These are phyloP conservation scores for Ophioninae sp. DNA, from an alignment of 2,888 invertebrate species.

Conservation along the genomic window DNA sequence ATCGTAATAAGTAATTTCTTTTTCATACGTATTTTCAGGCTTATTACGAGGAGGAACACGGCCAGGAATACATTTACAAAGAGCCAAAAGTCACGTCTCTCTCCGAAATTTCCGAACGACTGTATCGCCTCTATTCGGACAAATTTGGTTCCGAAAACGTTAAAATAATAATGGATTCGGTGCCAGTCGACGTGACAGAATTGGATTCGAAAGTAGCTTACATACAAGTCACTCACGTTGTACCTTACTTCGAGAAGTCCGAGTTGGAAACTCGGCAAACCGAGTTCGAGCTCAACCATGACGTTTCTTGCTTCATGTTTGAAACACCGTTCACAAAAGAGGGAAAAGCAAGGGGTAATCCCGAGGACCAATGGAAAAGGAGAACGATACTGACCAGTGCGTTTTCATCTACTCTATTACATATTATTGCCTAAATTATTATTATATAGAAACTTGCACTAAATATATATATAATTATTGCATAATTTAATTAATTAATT, in stretches of 20 bases:
- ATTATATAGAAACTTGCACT: slow-evolving; percentile 18
- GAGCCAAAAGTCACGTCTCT: slow-evolving; percentile 97
- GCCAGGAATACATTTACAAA: slow-evolving; percentile 96
- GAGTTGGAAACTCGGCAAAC: slow-evolving; percentile 88
- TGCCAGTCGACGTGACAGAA: slow-evolving; percentile 89
- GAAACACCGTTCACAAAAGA: slow-evolving; percentile 96
- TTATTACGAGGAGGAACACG: slow-evolving; percentile 92
- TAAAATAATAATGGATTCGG: slow-evolving; percentile 96
- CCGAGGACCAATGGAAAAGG: slow-evolving; percentile 95
- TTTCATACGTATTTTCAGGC: slow-evolving; percentile 78
- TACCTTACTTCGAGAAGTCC: slow-evolving; percentile 90
- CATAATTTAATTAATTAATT: too few relatives aligned
- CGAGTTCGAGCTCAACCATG: slow-evolving; percentile 95
- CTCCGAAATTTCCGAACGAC: slow-evolving; percentile 95
- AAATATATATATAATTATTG: not conserved
- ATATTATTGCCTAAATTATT: not conserved
- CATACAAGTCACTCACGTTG: slow-evolving; percentile 98
- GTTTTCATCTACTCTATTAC: not conserved
- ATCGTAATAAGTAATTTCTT: too few relatives aligned
- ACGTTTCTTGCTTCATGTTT: slow-evolving; percentile 94
- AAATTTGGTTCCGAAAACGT: slow-evolving; percentile 94
- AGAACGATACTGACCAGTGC: slow-evolving; percentile 94
- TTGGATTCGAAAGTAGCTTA: slow-evolving; percentile 93
- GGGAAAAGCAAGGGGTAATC: slow-evolving; percentile 89
- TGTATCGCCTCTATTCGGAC: slow-evolving; percentile 91